phyloP scores from a whole-genome alignment of 2,888 invertebrate species.

The Choristoneura rosaceana region DNA sequence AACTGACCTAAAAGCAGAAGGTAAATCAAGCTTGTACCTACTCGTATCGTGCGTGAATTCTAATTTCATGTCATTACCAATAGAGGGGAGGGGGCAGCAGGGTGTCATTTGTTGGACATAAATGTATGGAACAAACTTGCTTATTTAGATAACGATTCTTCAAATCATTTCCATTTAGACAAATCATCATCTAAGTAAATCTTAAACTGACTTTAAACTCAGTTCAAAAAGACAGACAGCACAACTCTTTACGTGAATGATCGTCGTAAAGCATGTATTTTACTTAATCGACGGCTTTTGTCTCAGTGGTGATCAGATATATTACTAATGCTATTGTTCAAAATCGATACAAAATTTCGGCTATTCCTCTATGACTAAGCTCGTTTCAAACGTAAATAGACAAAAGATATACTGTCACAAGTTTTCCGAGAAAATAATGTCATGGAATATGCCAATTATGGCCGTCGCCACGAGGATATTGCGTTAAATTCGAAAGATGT shows the following conservation, averaged over 20 bases:
- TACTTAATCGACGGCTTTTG: constrained; percentile 27
- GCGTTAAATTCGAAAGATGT: constrained; percentile 45
- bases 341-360: constrained; percentile 30
- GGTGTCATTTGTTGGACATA: too few species aligned
- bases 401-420: constrained; percentile 20
- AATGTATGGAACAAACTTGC: too few species aligned
- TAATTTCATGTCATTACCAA: too few species aligned
- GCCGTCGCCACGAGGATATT: constrained; percentile 25
- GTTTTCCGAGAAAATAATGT: constrained; percentile 33
- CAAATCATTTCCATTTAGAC: too few species aligned
- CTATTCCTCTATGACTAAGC: constrained; percentile 29
- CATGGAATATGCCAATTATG: constrained; percentile 30
- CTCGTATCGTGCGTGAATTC: neutral
- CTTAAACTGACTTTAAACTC: neutral
- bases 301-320: constrained; percentile 18
- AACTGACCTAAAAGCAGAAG: neutral
- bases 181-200: too few species aligned
- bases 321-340: constrained; percentile 41
- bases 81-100: too few species aligned
- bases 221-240: constrained; percentile 11
- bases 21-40: neutral
- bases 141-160: too few species aligned
- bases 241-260: constrained; percentile 10
- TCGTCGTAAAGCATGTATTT: constrained; percentile 16
- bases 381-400: constrained; percentile 30